Conservation (phyloP, 2,113 vertebrate species). For the Oncorhynchus mykiss region DNA sequence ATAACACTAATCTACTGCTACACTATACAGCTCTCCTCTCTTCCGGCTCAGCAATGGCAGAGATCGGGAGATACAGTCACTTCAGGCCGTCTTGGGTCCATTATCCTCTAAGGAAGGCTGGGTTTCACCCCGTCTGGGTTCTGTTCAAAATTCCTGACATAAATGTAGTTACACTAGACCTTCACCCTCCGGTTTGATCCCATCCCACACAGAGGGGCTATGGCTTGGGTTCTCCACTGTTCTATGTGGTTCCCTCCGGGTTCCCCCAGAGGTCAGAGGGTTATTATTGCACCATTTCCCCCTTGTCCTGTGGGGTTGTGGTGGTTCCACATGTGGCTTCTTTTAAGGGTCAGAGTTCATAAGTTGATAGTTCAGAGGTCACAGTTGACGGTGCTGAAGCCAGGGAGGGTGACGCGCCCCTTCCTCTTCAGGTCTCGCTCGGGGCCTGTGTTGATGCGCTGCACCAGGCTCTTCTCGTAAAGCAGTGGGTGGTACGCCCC, state of each 20-base stretch:
- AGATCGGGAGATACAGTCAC: neutral
- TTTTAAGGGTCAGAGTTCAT: neutral
- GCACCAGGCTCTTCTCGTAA: slow-evolving; percentile 92
- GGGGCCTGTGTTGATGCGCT: slow-evolving; percentile 85
- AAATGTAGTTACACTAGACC: no score
- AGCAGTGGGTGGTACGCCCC: slow-evolving; percentile 96
- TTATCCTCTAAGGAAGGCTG: neutral
- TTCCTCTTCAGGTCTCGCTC: slow-evolving; percentile 83
- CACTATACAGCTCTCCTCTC: slow-evolving; percentile 59
- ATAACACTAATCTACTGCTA: slow-evolving; percentile 66
- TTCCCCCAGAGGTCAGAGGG: slow-evolving; percentile 17
- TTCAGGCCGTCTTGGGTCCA: neutral
- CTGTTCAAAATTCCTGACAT: no score
- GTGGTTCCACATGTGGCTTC: neutral
- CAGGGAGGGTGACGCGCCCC: slow-evolving; percentile 89
- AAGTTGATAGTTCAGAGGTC: slow-evolving; percentile 51
- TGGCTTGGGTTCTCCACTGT: slow-evolving; percentile 59
- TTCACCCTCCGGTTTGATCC: neutral
- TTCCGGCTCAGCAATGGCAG: slow-evolving; percentile 73
- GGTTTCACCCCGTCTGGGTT: no score
- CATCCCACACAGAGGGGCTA: slow-evolving; percentile 40
- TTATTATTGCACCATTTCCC: slow-evolving; percentile 66
- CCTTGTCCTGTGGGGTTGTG: slow-evolving; percentile 24
- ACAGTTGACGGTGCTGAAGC: slow-evolving; percentile 85
- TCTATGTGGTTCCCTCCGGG: slow-evolving; percentile 11